A percentile compares a stretch with the other conserved stretches of the same genome.
These are phyloP conservation scores for Camponotus vicinus DNA, from an alignment of 1,140 invertebrate species.

Conservation along the genomic window DNA sequence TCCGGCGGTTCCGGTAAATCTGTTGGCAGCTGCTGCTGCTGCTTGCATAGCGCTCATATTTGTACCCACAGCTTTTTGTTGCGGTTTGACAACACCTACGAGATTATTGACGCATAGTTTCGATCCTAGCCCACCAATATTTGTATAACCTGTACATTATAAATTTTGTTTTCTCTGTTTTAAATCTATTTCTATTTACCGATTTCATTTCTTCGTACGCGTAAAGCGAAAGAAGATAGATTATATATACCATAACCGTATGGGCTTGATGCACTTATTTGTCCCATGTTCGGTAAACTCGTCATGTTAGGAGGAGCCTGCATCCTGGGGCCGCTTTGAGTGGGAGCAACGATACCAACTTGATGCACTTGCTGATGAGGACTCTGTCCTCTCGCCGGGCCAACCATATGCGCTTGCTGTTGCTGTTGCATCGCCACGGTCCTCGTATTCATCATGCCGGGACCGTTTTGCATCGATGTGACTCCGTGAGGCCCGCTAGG, in stretches of 20 bases:
- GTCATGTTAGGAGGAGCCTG: slow-evolving; percentile 85
- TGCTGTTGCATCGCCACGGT: slow-evolving; percentile 87
- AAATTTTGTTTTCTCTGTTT: slow-evolving; percentile 24
- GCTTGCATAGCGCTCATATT: slow-evolving; percentile 83
- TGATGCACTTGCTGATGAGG: slow-evolving; percentile 84
- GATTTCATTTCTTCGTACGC: neutral
- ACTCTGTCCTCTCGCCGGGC: slow-evolving; percentile 82
- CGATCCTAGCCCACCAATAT: slow-evolving; percentile 79
- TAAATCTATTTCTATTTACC: neutral
- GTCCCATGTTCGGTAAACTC: slow-evolving; percentile 84
- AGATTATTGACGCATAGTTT: slow-evolving; percentile 83
- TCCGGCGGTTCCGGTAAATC: slow-evolving; percentile 85
- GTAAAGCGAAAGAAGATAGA: neutral
- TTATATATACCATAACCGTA: slow-evolving; percentile 85
- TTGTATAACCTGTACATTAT: slow-evolving; percentile 76
- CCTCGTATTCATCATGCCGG: slow-evolving; percentile 87
- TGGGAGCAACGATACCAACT: slow-evolving; percentile 83
- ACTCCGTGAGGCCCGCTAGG: slow-evolving; percentile 82
- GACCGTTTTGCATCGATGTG: slow-evolving; percentile 90
- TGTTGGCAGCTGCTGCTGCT: slow-evolving; percentile 64
- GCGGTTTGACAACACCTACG: slow-evolving; percentile 87
- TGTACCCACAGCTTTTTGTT: slow-evolving; percentile 85
- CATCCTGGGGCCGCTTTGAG: slow-evolving; percentile 87
- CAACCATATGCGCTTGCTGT: slow-evolving; percentile 85
- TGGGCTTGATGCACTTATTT: slow-evolving; percentile 85